These are phyloP conservation scores for Drosophila sproati DNA, from an alignment of 1,140 invertebrate genomes.

Conservation along the genomic window DNA sequence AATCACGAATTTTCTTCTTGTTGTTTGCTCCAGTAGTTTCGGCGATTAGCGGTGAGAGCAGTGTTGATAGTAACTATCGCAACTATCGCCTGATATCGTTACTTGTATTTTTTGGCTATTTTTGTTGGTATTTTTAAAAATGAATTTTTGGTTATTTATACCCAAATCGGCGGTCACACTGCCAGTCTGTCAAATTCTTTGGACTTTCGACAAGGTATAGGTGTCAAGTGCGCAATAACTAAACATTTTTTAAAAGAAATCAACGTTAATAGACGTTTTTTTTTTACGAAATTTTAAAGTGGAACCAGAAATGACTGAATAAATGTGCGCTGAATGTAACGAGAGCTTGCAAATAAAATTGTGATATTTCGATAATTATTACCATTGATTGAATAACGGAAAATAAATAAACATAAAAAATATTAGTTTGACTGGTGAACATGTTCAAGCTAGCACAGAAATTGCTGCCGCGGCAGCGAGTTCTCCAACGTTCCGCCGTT, in stretches of 20 bases:
- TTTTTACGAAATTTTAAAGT: neutral
- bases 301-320: neutral
- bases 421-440: slow-evolving; percentile 12
- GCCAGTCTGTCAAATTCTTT: slow-evolving; percentile 19
- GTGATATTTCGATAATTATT: neutral
- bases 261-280: slow-evolving; percentile 4
- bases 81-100: neutral
- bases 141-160: neutral
- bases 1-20: slow-evolving; percentile 25
- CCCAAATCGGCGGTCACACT: neutral
- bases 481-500: slow-evolving; percentile 23
- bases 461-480: slow-evolving; percentile 58
- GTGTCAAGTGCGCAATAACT: slow-evolving; percentile 39
- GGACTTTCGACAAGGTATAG: slow-evolving; percentile 21
- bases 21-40: slow-evolving; percentile 38
- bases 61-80: neutral
- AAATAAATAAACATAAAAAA: slow-evolving; percentile 15
- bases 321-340: neutral
- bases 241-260: slow-evolving; percentile 24
- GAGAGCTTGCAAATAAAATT: neutral
- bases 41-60: slow-evolving; percentile 23
- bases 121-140: slow-evolving; percentile 14
- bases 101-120: neutral
- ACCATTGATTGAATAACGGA: neutral
- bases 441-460: slow-evolving; percentile 65